Evolutionary conservation across 2,888 invertebrate species (phyloP).

Genomic region (Pomacea canaliculata): DNA sequence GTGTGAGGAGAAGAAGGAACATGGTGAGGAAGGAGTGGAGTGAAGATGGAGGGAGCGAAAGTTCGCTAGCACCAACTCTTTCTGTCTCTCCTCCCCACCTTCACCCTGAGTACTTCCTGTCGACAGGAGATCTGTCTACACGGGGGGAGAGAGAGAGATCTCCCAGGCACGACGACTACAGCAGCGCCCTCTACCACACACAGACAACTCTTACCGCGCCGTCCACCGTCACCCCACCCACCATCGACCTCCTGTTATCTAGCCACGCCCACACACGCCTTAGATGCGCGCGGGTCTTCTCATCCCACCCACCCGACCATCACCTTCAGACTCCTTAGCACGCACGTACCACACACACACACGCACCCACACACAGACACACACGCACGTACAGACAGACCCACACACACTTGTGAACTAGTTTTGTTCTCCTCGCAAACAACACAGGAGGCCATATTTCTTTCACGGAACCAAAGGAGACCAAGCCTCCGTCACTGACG

Average conservation of each 20-base stretch:
- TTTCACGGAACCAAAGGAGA: not conserved
- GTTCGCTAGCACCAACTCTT: no score
- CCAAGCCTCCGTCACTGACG: not conserved
- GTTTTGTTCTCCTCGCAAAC: not conserved
- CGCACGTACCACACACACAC: not conserved
- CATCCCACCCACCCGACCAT: not conserved
- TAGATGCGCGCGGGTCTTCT: not conserved
- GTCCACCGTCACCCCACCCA: not conserved
- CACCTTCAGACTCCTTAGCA: not conserved
- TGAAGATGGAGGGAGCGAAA: not conserved
- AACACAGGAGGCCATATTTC: not conserved
- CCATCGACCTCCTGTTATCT: not conserved
- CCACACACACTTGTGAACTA: not conserved
- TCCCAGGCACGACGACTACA: no score
- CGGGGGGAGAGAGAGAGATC: no score
- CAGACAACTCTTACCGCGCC: not conserved
- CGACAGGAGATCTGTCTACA: no score
- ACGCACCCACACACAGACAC: not conserved
- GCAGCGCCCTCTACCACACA: not conserved
- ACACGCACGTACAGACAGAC: not conserved
- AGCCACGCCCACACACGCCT: not conserved
- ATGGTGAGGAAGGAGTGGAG: no score
- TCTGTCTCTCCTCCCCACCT: no score
- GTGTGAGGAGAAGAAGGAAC: no score
- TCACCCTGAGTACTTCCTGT: no score